Conservation (phyloP, 2,113 vertebrate genomes). For the Gulo gulo region DNA sequence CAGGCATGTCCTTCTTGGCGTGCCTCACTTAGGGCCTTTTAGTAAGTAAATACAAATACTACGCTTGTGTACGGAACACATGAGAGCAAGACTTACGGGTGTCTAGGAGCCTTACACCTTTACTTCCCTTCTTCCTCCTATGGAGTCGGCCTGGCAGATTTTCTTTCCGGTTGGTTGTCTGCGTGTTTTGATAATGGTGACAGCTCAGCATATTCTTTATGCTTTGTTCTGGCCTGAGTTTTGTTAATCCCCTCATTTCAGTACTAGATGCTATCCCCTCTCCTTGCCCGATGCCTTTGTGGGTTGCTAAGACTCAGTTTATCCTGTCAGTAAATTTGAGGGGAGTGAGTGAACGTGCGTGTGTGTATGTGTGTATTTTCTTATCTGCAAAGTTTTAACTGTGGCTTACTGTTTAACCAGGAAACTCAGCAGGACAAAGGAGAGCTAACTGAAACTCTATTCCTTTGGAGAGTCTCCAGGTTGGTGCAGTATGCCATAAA, state of each 20-base stretch:
- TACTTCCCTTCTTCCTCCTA: not conserved
- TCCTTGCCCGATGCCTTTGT: conserved; percentile 53
- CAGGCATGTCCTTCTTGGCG: not conserved
- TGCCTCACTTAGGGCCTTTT: not conserved
- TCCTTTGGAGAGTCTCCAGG: conserved; percentile 73
- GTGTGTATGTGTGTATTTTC: conserved; percentile 6
- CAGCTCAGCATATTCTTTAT: not conserved
- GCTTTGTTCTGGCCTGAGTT: not conserved
- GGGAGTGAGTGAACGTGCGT: not conserved
- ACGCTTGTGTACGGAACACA: not conserved
- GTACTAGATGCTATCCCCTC: not conserved
- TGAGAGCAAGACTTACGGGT: conserved; percentile 39
- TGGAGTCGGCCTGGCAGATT: conserved; percentile 23
- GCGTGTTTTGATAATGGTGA: conserved; percentile 30
- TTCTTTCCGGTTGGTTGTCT: conserved; percentile 65
- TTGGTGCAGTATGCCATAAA: conserved; percentile 66
- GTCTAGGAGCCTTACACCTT: not conserved
- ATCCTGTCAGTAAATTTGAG: conserved; percentile 48
- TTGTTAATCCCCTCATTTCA: conserved; percentile 8
- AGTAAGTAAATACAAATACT: not conserved
- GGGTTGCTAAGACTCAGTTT: conserved; percentile 41
- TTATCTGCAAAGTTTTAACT: conserved; percentile 76
- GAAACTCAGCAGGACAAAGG: conserved; percentile 72
- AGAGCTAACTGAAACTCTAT: conserved; percentile 64
- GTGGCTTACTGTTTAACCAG: conserved; percentile 70